Conservation (phyloP, 2,888 invertebrate genomes). For the Erebia palarica region DNA sequence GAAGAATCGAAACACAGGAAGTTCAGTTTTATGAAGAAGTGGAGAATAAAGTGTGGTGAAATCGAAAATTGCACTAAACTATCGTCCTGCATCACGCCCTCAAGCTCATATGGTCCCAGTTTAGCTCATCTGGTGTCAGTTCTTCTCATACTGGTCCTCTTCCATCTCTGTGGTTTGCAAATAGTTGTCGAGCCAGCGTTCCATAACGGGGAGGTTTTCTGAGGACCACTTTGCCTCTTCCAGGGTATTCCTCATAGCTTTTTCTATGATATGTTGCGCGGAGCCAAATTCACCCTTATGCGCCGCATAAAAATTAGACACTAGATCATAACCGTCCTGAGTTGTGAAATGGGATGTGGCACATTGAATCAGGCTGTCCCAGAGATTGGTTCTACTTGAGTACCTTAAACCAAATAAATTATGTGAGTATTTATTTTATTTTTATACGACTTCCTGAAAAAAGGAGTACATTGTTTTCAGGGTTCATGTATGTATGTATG, state of each 20-base stretch:
- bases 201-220: constrained; percentile 88
- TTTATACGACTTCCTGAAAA: no score
- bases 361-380: constrained; percentile 89
- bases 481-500: no score
- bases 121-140: constrained; percentile 5
- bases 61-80: background rate
- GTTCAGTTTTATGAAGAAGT: no score
- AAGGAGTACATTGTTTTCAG: no score
- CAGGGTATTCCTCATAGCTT: constrained; percentile 87
- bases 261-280: constrained; percentile 88
- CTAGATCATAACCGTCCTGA: constrained; percentile 87
- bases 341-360: constrained; percentile 90
- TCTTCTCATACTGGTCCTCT: constrained; percentile 35
- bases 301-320: constrained; percentile 84
- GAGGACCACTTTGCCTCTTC: constrained; percentile 90
- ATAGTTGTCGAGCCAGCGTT: constrained; percentile 85
- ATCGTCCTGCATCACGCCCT: background rate
- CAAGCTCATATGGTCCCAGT: background rate
- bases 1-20: no score
- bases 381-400: constrained; percentile 86
- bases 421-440: background rate
- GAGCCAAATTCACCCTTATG: constrained; percentile 87
- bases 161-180: constrained; percentile 45
- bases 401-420: constrained; percentile 72
- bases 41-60: no score